Evolutionary conservation across 2,113 vertebrate genomes (phyloP), one percentile per base, ranked within the genome.

Genomic region (Podiceps cristatus): DNA sequence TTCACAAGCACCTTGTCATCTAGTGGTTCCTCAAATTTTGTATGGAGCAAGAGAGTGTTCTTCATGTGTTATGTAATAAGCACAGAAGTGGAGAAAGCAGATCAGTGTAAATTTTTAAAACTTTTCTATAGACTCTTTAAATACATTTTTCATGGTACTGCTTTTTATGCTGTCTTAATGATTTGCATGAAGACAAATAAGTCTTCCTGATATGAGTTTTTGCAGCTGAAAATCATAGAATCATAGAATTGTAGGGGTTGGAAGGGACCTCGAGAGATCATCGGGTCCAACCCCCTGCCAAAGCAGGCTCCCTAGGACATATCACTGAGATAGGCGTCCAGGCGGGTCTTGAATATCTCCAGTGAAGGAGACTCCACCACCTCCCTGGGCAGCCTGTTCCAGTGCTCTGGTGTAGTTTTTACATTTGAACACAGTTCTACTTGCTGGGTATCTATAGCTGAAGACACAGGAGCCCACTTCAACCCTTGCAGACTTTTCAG

Each of bases 21-120:
- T 78, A 98, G 92, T 59, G 98, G 75, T 69, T 97, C 95, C 75
- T 98, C 98, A 17, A 97, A 82, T 15, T 94, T 95, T 28, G 52
- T 73, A 6, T 86, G 91, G 44, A 97, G 88, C 71, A 96, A 72
- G 27, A 93, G 90, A 56, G 98, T 96, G 71, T 93, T 98, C 95
- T 83, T 96, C 62, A 92, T 63, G 29, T 97, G 79, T 74, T 40
- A 22, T 6, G 20, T 35, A 22, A 9, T 19, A 27, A 20, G 12
- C 13, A n/a, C 23, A 71, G 20, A 63, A 55, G n/a, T 2, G 9
- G 42, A 72, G 33, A 69, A 56, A 40, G 47, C 19, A 76, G 18
- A 53, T 18, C 11, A 37, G 33, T 45, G 3, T 68, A 40, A 4
- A 33, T 27, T 69, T 59, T n/a, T 55, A 64, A 81, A 60, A 9